These are phyloP conservation scores for Synanceia verrucosa DNA, from an alignment of 2,797 vertebrate species.

Conservation along the genomic window DNA sequence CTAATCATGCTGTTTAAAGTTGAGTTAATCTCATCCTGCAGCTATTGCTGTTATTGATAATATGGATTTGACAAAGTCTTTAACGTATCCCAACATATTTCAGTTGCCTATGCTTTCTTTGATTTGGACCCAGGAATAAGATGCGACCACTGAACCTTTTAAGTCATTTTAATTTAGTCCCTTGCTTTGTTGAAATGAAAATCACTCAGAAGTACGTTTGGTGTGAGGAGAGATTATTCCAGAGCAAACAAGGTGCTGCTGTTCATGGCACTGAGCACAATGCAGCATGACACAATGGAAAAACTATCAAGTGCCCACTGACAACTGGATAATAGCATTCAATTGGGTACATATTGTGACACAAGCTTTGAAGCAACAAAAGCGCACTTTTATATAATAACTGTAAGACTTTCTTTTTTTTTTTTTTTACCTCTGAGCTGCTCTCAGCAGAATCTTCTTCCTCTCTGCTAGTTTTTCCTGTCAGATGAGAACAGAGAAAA, in stretches of 20 bases:
- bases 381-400: slow-evolving; percentile 4
- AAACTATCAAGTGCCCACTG: slow-evolving; percentile 9
- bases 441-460: slow-evolving; percentile 87
- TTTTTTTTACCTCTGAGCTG: slow-evolving; percentile 86
- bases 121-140: slow-evolving; percentile 14
- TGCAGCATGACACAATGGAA: slow-evolving; percentile 16
- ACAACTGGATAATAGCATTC: slow-evolving; percentile 39
- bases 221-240: slow-evolving; percentile 33
- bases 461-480: slow-evolving; percentile 86
- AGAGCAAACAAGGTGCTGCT: slow-evolving; percentile 19
- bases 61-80: slow-evolving; percentile 1
- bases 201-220: slow-evolving; percentile 41
- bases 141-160: slow-evolving; percentile 2
- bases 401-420: slow-evolving; percentile 19
- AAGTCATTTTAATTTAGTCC: slow-evolving; percentile 20
- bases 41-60: slow-evolving; percentile 1
- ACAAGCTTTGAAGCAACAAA: slow-evolving; percentile 17
- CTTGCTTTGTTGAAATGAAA: slow-evolving; percentile 29
- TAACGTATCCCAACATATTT: slow-evolving; percentile 10
- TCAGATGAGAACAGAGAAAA: slow-evolving; percentile 47
- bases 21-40: neutral
- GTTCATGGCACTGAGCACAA: slow-evolving; percentile 43
- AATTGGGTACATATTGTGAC: slow-evolving; percentile 23
- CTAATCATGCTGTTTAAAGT: neutral
- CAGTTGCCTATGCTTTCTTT: slow-evolving; percentile 9